Conservation (phyloP, 92 coral and sea anemone species). For the Porites rus region DNA sequence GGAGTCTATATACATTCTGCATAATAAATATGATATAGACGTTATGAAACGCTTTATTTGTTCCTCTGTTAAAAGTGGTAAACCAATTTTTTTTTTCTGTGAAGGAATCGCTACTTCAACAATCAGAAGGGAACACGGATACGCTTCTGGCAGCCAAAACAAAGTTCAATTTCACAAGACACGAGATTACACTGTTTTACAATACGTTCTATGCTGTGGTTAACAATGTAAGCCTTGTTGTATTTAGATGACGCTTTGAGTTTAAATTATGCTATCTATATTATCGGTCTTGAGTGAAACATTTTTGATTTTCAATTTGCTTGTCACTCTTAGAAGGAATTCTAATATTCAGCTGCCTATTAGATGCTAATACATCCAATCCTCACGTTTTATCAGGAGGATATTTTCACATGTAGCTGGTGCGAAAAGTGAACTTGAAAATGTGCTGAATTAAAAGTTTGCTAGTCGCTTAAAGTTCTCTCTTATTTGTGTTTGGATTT, state of each 20-base stretch:
- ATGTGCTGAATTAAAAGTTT: no score
- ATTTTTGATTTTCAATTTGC: no score
- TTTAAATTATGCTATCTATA: background rate
- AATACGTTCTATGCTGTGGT: background rate
- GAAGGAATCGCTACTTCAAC: constrained; percentile 20
- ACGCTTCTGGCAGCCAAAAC: constrained; percentile 7
- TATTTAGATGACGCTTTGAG: background rate
- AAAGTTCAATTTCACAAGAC: constrained; percentile 6
- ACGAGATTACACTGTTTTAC: background rate
- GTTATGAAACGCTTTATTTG: no score
- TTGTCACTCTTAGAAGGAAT: no score
- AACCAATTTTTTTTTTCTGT: background rate
- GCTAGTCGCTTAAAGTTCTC: no score
- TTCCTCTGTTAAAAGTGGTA: no score
- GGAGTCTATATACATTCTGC: no score
- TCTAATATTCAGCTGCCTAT: no score
- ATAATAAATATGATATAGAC: no score
- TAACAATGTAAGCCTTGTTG: constrained; percentile 10
- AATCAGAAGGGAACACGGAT: constrained; percentile 24
- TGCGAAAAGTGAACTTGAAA: no score
- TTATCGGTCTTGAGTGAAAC: background rate
- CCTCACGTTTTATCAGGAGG: background rate
- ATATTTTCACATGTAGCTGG: background rate
- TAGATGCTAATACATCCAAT: no score
- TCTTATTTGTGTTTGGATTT: background rate